Conservation (phyloP, 2,113 vertebrate genomes). For the Heteronetta atricapilla region DNA sequence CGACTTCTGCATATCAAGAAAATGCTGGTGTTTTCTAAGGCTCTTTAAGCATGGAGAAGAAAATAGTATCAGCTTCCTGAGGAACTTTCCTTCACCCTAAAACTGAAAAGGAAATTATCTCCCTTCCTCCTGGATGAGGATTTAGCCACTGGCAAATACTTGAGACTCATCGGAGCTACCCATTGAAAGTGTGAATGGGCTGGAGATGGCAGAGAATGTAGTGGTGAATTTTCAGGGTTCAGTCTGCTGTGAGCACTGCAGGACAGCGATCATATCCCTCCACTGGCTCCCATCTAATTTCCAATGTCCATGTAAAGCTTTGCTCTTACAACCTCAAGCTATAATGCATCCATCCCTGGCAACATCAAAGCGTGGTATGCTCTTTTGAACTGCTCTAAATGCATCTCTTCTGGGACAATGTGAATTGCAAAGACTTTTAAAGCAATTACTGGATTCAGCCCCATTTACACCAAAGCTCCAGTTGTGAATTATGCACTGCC, state of each 20-base stretch:
- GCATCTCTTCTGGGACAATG: slow-evolving; percentile 30
- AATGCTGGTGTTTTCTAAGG: neutral
- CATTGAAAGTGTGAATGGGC: neutral
- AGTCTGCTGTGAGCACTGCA: neutral
- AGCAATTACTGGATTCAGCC: slow-evolving; percentile 37
- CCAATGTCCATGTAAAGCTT: slow-evolving; percentile 7
- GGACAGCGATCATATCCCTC: neutral
- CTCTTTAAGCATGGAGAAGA: neutral
- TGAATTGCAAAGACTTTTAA: slow-evolving; percentile 46
- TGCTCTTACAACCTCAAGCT: slow-evolving; percentile 21
- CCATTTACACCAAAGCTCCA: slow-evolving; percentile 46
- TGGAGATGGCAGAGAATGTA: neutral
- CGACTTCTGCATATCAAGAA: neutral
- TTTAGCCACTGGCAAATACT: neutral
- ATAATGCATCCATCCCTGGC: slow-evolving; percentile 9
- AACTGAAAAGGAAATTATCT: neutral
- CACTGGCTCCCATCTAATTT: neutral
- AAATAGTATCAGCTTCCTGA: neutral
- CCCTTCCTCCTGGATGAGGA: neutral
- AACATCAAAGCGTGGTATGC: slow-evolving; percentile 1
- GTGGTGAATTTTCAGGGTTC: neutral
- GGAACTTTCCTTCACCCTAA: neutral
- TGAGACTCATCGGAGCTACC: neutral
- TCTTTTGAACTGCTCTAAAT: slow-evolving; percentile 41
- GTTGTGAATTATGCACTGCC: slow-evolving; percentile 45